Base-by-base conservation (phyloP, 2,113 vertebrate genomes). In the Mirza zaza region DNA sequence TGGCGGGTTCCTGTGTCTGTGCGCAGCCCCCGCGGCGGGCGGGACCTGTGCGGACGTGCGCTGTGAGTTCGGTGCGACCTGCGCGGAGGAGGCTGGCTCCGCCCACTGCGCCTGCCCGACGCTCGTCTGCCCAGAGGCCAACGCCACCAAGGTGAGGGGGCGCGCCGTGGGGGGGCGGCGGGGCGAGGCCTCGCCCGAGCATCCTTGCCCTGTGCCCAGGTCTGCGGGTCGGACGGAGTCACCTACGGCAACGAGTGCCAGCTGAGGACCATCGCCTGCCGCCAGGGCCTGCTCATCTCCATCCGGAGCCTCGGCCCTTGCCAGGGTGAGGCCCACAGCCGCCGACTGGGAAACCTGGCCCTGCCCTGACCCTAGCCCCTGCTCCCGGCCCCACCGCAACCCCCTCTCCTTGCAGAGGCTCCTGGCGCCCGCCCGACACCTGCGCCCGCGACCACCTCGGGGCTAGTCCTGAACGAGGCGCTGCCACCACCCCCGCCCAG, bases 231-330 rank as follows among this genome's bases (percentile, higher is more conserved):
- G 0, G 99, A 99, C 2, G 99, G 99, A 36, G 98, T 99, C 98
- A 99, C 99, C 80, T 99, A 99, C 0, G 99, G 99, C 23, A 99
- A 99, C 96, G 98, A 99, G 97, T 99, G 99, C 98, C 99, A 99
- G 98, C 98, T 99, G 98, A 99, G 98, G 98, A 99, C 99, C 96
- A 99, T 99, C 0, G 99, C 99, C 86, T 99, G 99, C 95, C 99
- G 99, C 68, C 99, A 99, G 97, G 98, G 99, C 94, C 98, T 98
- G 96, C 91, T 98, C 93, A 99, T 99, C 97, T 98, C 98, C 0
- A 99, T 99, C 97, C 98, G 98, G 84, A 99, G 99, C 63, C 57
- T 97, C 3, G 99, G 99, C 95, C 99, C 99, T 57, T 99, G 99
- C 98, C 99, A 98, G 80, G 99, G 99, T 99, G 98, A 99, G 99